phyloP scores from a whole-genome alignment of 2,113 vertebrate species.

The Anguilla japonica region DNA sequence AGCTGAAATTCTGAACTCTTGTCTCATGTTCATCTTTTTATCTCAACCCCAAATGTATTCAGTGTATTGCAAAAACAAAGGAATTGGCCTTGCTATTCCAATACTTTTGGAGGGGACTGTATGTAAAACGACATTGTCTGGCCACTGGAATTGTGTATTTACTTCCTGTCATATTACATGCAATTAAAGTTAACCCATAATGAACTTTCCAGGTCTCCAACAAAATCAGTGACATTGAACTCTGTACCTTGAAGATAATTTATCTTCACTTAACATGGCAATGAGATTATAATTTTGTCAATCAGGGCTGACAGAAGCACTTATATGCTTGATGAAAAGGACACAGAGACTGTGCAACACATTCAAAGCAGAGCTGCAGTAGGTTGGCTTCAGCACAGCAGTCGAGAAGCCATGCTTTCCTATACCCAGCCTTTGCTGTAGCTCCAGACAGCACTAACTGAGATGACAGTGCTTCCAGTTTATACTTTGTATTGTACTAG shows the following conservation, averaged over 20 bases:
- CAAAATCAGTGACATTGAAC: constrained; percentile 19
- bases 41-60: too few relatives aligned
- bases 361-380: neutral
- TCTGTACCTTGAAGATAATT: constrained; percentile 43
- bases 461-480: neutral
- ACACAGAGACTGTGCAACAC: constrained; percentile 38
- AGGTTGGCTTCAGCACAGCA: neutral
- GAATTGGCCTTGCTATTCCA: too few relatives aligned
- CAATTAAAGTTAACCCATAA: constrained; percentile 22
- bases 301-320: constrained; percentile 44
- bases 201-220: neutral
- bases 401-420: neutral
- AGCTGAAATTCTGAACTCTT: too few relatives aligned
- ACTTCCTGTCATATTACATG: constrained; percentile 21
- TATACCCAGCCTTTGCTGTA: neutral
- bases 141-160: constrained; percentile 29
- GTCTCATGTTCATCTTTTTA: too few relatives aligned
- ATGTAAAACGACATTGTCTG: constrained; percentile 13
- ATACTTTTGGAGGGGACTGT: too few relatives aligned
- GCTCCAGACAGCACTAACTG: neutral
- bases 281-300: constrained; percentile 58
- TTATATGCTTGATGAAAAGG: constrained; percentile 52
- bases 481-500: too few relatives aligned
- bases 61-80: too few relatives aligned
- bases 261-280: constrained; percentile 50